phyloP scores from a whole-genome alignment of 2,113 vertebrate species.

The Bubo bubo region DNA sequence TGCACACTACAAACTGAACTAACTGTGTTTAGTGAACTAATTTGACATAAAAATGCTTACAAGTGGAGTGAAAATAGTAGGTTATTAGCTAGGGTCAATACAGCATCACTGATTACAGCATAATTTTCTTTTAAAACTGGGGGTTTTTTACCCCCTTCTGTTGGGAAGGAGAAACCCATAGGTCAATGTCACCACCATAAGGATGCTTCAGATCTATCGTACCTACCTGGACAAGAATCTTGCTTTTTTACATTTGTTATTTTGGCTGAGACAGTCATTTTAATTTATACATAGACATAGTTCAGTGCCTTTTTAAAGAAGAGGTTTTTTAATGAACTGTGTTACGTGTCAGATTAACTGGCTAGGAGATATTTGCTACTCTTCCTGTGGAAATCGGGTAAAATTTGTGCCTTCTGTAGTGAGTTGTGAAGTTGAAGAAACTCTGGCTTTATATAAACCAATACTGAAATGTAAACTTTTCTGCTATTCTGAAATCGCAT shows the following conservation, averaged over 20 bases:
- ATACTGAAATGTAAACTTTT: neutral
- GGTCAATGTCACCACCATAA: neutral
- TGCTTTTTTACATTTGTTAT: neutral
- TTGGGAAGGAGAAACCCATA: neutral
- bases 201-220: neutral
- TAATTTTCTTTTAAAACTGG: neutral
- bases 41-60: neutral
- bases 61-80: neutral
- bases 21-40: neutral
- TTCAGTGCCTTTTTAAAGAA: neutral
- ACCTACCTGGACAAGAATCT: neutral
- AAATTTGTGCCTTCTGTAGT: neutral
- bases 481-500: neutral
- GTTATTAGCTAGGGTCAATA: neutral
- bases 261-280: neutral
- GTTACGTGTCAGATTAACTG: neutral
- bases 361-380: neutral
- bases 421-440: neutral
- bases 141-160: fast-evolving
- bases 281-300: neutral
- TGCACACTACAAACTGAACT: neutral
- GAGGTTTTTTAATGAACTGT: neutral
- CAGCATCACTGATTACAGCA: neutral
- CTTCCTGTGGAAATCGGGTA: neutral
- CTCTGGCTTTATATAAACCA: neutral